Evolutionary conservation across 2,888 invertebrate species (phyloP), one percentile per base, ranked within the genome.

Genomic region (Spodoptera picta): DNA sequence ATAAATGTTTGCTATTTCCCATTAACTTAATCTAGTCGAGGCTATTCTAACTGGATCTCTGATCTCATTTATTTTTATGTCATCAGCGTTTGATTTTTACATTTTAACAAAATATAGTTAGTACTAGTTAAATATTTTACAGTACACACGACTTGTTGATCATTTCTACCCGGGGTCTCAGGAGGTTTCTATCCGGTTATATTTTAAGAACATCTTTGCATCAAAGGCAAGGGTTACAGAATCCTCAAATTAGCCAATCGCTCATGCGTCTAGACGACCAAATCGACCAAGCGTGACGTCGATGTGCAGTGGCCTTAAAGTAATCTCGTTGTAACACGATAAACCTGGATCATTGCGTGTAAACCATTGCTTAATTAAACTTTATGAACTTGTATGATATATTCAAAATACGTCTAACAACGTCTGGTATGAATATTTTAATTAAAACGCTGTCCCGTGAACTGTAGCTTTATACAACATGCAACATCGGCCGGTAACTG

Each of bases 311-410:
- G 53, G n/a, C 54, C 52, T 50, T 63, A 64, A 58, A 63, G 42
- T 65, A 78, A 66, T 73, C 60, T 70, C 36, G 36, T 19, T 60
- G 51, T 60, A 71, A 61, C 67, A 69, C 65, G 61, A 68, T 75
- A 49, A 74, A 69, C 66, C 57, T 67, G 60, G 67, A 70, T 69
- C 59, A 70, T 71, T 73, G 69, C 68, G 49, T 69, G 69, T 66
- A 65, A 66, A 31, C 55, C 46, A 79, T 61, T 54, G 70, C 68
- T 69, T 76, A 67, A 77, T 80, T 75, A 79, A 75, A 77, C 58
- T 71, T 58, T 57, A 60, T 70, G 60, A 69, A 68, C 64, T 60
- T 56, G 42, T 63, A 45, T 52, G 58, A 61, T 58, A 42, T 63
- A 55, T 69, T 54, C 46, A 63, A 65, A 65, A 68, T 73, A 67